These are phyloP conservation scores for Anabacerthia variegaticeps DNA, from an alignment of 2,797 vertebrate species.

Conservation along the genomic window DNA sequence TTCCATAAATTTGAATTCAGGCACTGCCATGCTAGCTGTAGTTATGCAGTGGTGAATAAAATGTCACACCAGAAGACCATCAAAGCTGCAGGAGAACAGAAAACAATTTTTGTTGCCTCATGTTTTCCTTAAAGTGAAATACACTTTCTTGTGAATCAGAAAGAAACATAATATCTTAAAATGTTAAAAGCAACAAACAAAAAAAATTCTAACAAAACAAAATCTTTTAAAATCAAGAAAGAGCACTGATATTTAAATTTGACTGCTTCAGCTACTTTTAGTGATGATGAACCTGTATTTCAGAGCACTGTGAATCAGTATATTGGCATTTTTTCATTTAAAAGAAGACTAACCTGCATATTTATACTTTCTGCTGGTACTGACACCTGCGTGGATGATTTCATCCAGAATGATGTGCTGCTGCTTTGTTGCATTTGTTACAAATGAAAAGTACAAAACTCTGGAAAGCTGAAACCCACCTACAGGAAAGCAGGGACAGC, in stretches of 20 bases:
- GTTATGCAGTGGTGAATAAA: background rate
- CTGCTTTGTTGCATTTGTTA: background rate
- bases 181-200: background rate
- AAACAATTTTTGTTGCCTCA: background rate
- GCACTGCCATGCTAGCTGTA: background rate
- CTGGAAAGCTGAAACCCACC: background rate
- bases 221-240: background rate
- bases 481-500: background rate
- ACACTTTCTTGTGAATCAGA: background rate
- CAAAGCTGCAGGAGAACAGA: background rate
- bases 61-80: background rate
- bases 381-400: background rate
- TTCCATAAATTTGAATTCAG: background rate
- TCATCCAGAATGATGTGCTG: background rate
- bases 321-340: background rate
- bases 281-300: background rate
- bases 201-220: background rate
- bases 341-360: background rate
- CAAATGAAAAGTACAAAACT: background rate
- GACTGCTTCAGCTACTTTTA: background rate
- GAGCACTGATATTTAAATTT: background rate
- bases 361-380: background rate
- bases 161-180: background rate
- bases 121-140: background rate
- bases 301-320: background rate